A percentile compares a stretch with the other conserved stretches of the same genome.
phyloP scores from a whole-genome alignment of 64 coral and sea anemone species.

The Montipora efflorescens region DNA sequence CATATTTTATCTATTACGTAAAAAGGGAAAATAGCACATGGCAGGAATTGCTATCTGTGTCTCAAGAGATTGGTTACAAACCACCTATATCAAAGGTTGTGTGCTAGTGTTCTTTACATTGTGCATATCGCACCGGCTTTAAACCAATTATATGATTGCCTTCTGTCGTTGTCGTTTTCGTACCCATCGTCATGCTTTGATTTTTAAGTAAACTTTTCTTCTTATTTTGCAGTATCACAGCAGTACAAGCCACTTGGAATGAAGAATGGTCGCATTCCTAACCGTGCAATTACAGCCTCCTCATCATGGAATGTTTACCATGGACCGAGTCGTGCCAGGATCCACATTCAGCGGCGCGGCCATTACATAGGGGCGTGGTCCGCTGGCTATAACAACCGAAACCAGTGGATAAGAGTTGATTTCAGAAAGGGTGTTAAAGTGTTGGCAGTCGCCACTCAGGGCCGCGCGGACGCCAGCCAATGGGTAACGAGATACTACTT shows the following conservation, averaged over 20 bases:
- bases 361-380: slow-evolving; percentile 77
- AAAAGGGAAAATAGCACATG: too few species aligned
- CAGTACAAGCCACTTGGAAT: slow-evolving; percentile 70
- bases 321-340: slow-evolving; percentile 70
- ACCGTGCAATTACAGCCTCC: slow-evolving; percentile 65
- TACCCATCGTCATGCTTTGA: not conserved
- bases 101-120: too few species aligned
- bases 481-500: slow-evolving; percentile 90
- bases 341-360: slow-evolving; percentile 49
- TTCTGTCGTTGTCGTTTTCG: not conserved
- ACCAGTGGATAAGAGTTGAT: slow-evolving; percentile 83
- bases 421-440: slow-evolving; percentile 69
- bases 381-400: slow-evolving; percentile 80
- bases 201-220: slow-evolving; percentile 11
- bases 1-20: too few species aligned
- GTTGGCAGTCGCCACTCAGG: slow-evolving; percentile 74
- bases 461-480: slow-evolving; percentile 68
- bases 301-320: slow-evolving; percentile 75
- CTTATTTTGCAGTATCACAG: slow-evolving; percentile 36
- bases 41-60: too few species aligned
- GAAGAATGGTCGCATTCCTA: slow-evolving; percentile 77
- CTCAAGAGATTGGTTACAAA: too few species aligned
- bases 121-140: too few species aligned
- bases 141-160: too few species aligned
- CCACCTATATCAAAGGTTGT: too few species aligned